Base-by-base conservation (phyloP, 2,113 vertebrate species). In the Crotalus horridus region DNA sequence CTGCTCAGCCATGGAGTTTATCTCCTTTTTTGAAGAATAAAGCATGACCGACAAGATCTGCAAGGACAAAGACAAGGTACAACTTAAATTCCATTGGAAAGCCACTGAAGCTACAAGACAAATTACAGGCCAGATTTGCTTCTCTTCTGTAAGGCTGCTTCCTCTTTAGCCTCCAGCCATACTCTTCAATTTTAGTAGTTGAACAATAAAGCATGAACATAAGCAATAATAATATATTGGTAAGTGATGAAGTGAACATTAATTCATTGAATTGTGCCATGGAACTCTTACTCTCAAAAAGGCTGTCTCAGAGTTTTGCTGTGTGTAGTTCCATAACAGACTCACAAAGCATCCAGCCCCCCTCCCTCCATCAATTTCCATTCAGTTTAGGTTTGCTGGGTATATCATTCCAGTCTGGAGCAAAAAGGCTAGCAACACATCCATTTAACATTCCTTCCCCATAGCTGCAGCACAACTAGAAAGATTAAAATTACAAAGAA, bases 21-120 rank as follows among this genome's bases (percentile, higher is more conserved):
- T 98, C 95, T 99, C 99, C 92, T 98, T 98, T 97, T 99, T 99
- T 43, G 99, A 99, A 23, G 99, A 99, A 96, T 99, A 99, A 29
- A 99, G 98, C 98, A 99, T 99, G 96, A 99, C 98, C 88, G 99
- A 99, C 90, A 99, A 98, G 94, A 99, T 99, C 98, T 98, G 33
- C 6, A 91, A 0, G 46, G 43, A 43, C 4, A 91, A 89, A 39
- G 91, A 93, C 2, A 24, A 17, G 26, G 24, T 7, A 5, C 20
- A 46, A n/a, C 26, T 59, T 59, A 39, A 26, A 15, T 29, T 43
- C 13, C 3, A 13, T 11, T 15, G 56, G 56, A 43, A 89, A 58
- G 21, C 88, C 39, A 48, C 39, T 43, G 12, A 15, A 51, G 54
- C 23, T 33, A 89, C n/a, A 24, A 11, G 54, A 58, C 54, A 89